Conservation (phyloP, 1,140 invertebrate genomes). For the Eciton burchellii region DNA sequence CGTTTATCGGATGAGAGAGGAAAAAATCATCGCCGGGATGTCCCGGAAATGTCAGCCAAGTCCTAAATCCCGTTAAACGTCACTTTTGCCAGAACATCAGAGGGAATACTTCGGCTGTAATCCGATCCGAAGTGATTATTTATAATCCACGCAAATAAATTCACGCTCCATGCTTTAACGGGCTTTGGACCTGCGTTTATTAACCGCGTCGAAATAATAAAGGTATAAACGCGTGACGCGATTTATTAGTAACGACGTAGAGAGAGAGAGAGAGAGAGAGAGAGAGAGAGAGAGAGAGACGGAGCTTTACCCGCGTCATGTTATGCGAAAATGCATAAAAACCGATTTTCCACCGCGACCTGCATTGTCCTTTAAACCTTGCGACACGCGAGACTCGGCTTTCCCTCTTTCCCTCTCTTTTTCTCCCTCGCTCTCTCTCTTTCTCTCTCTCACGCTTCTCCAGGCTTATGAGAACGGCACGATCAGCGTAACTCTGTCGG, state of each 20-base stretch:
- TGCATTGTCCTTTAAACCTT: constrained; percentile 16
- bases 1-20: background rate
- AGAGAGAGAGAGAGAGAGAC: no score
- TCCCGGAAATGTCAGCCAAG: no score
- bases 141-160: background rate
- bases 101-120: background rate
- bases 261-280: no score
- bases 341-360: background rate
- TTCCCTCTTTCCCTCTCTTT: constrained; percentile 37
- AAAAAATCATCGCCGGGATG: background rate
- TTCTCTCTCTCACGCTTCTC: constrained; percentile 38
- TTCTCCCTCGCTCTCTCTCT: constrained; percentile 43
- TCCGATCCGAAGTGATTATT: background rate
- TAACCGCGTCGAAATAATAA: constrained; percentile 44
- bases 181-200: no score
- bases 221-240: constrained; percentile 11
- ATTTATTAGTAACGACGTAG: constrained; percentile 20
- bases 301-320: constrained; percentile 3
- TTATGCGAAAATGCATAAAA: constrained; percentile 41
- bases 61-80: no score
- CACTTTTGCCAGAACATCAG: background rate
- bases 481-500: constrained; percentile 38
- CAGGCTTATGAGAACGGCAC: constrained; percentile 41
- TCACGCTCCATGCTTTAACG: no score
- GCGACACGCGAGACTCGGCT: no score